A percentile compares a stretch with the other conserved stretches of the same genome.
Evolutionary conservation across 2,797 vertebrate genomes (phyloP).

Genomic region (Lophius americanus): DNA sequence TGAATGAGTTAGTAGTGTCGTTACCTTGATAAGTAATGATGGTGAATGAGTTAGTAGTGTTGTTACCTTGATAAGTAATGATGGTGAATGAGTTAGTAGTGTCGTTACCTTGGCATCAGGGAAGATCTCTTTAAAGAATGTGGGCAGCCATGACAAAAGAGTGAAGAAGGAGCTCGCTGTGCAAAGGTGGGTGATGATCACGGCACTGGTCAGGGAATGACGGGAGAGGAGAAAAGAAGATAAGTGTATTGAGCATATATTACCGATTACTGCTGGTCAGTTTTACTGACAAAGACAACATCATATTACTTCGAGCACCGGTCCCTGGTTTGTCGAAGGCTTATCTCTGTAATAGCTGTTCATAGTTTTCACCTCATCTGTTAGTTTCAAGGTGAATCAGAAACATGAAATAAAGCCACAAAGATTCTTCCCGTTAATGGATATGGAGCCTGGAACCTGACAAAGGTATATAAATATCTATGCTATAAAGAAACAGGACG

Average conservation of each 20-base stretch:
- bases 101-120: constrained; percentile 90
- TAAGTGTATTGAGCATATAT: constrained; percentile 1
- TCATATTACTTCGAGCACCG: background rate
- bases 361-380: background rate
- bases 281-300: background rate
- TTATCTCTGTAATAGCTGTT: background rate
- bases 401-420: constrained; percentile 19
- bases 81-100: background rate
- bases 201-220: constrained; percentile 81
- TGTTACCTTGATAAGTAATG: constrained; percentile 83
- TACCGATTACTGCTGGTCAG: background rate
- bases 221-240: constrained; percentile 30
- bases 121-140: constrained; percentile 94
- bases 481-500: constrained; percentile 5
- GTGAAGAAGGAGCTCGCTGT: constrained; percentile 93
- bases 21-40: constrained; percentile 89
- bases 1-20: background rate
- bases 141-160: constrained; percentile 95
- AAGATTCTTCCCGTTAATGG: constrained; percentile 22
- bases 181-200: constrained; percentile 91
- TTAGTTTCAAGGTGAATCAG: constrained; percentile 12
- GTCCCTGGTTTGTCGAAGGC: constrained; percentile 1
- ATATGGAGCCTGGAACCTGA: constrained; percentile 29
- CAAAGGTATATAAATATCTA: constrained; percentile 34
- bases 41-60: background rate